Evolutionary conservation across 2,113 vertebrate species (phyloP).

Genomic region (Hiodon alosoides): DNA sequence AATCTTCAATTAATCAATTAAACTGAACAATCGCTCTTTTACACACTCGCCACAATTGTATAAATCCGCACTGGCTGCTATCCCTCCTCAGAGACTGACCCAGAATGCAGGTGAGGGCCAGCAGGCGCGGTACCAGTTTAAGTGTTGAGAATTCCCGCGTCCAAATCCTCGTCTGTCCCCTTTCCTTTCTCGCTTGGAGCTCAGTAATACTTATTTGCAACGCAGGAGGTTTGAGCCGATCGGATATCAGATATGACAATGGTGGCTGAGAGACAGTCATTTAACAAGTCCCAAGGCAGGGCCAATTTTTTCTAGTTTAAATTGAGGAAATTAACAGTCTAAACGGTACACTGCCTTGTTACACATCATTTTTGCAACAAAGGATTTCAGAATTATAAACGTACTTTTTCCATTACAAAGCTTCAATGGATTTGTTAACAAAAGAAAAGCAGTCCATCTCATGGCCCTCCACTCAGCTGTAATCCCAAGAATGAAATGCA

Average conservation of each 20-base stretch:
- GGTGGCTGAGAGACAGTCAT: background rate
- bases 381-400: conserved; percentile 49
- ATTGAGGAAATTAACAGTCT: conserved; percentile 29
- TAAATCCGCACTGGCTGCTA: too few relatives aligned
- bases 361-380: conserved; percentile 47
- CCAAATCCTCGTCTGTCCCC: too few relatives aligned
- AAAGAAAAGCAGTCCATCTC: conserved; percentile 57
- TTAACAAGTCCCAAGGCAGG: background rate
- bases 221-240: background rate
- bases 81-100: too few relatives aligned
- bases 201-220: background rate
- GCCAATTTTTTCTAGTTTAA: background rate
- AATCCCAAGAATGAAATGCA: conserved; percentile 64
- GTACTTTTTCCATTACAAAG: conserved; percentile 59
- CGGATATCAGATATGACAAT: background rate
- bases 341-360: conserved; percentile 41
- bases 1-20: too few relatives aligned
- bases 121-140: too few relatives aligned
- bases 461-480: conserved; percentile 55
- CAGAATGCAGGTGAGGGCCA: too few relatives aligned
- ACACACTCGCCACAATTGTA: too few relatives aligned
- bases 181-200: background rate
- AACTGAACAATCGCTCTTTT: too few relatives aligned
- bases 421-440: conserved; percentile 60
- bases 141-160: too few relatives aligned